A percentile compares a stretch with the other conserved stretches of the same genome.
Evolutionary conservation across 2,888 invertebrate genomes (phyloP).

Genomic region (Sympetrum striolatum): DNA sequence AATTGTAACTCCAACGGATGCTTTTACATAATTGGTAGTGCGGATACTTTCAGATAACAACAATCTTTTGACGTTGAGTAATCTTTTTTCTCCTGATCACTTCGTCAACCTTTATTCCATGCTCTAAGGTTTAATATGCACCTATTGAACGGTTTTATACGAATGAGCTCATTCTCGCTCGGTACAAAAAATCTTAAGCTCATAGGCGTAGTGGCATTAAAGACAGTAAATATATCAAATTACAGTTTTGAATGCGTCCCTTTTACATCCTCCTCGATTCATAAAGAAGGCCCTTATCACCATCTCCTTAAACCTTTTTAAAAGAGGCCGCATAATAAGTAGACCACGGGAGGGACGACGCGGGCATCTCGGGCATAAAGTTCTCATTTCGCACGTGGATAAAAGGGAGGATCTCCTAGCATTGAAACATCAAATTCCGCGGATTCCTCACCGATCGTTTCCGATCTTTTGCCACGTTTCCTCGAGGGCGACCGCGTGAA

Average conservation of each 20-base stretch:
- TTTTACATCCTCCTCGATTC: neutral
- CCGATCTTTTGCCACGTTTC: neutral
- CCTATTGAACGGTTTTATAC: no score
- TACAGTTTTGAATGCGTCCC: neutral
- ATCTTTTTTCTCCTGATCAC: no score
- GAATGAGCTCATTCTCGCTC: no score
- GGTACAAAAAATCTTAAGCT: no score
- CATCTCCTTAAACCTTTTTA: neutral
- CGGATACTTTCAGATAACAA: no score
- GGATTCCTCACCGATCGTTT: neutral
- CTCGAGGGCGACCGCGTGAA: neutral
- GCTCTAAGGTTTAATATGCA: no score
- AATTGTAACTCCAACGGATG: no score
- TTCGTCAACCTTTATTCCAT: no score
- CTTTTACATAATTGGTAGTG: no score
- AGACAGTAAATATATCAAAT: slow-evolving; percentile 7
- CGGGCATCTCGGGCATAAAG: slow-evolving; percentile 6
- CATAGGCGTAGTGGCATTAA: neutral
- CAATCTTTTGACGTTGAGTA: no score
- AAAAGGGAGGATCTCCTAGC: neutral
- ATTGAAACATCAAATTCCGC: slow-evolving; percentile 18
- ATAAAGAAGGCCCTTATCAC: slow-evolving; percentile 28
- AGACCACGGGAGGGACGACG: neutral
- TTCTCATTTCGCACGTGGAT: neutral
- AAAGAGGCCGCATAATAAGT: neutral